phyloP scores from a whole-genome alignment of 2,113 vertebrate genomes.

The Cyprinodon variegatus region DNA sequence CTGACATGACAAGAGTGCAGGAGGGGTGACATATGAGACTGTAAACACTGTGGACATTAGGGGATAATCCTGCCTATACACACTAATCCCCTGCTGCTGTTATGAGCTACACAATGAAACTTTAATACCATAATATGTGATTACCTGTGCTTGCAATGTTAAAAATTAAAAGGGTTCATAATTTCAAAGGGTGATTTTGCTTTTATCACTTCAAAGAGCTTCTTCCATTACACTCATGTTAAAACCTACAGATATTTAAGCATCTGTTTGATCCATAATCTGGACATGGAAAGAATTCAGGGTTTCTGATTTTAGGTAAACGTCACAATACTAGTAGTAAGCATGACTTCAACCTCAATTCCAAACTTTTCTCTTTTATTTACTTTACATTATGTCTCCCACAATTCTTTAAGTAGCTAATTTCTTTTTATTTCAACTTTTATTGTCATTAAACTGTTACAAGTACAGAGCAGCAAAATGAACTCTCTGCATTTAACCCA shows the following conservation, averaged over 20 bases:
- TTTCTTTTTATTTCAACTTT: too few species aligned
- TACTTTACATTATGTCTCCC: too few species aligned
- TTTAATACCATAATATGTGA: background rate
- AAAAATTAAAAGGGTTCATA: background rate
- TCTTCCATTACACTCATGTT: background rate
- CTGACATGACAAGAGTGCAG: conserved; percentile 22
- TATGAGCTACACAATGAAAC: background rate
- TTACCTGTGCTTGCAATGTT: background rate
- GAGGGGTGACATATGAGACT: conserved; percentile 29
- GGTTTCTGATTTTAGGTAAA: too few species aligned
- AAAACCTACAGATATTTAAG: background rate
- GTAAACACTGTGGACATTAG: conserved; percentile 32
- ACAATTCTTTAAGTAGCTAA: too few species aligned
- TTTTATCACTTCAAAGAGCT: background rate
- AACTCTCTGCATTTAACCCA: too few species aligned
- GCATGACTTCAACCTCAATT: too few species aligned
- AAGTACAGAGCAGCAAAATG: too few species aligned
- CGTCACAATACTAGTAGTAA: too few species aligned
- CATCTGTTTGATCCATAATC: too few species aligned
- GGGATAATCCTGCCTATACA: background rate
- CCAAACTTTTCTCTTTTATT: too few species aligned
- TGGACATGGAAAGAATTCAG: too few species aligned
- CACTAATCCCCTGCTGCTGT: background rate
- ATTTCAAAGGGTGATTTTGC: background rate
- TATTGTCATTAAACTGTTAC: too few species aligned